A percentile compares a stretch with the other conserved stretches of the same genome.
Evolutionary conservation across 1,140 invertebrate genomes (phyloP).

Genomic region (Bicyclus anynana): DNA sequence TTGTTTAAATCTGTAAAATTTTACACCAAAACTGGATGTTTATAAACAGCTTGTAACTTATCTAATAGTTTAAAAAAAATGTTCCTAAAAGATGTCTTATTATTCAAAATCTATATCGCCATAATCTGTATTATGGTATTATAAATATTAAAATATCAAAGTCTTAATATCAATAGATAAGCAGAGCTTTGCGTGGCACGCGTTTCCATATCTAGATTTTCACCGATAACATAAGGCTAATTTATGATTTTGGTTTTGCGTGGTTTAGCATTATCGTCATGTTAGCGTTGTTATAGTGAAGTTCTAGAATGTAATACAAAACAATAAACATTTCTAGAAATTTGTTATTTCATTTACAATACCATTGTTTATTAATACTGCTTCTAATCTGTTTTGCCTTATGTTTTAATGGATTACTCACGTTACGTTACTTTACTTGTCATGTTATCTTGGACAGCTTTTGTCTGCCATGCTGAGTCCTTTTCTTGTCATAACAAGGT

Average conservation of each 20-base stretch:
- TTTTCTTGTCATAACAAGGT: background rate
- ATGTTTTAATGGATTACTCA: background rate
- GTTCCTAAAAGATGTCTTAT: no score
- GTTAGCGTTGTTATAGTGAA: background rate
- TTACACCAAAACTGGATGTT: no score
- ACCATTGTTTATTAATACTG: no score
- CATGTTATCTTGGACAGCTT: background rate
- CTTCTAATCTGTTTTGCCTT: background rate
- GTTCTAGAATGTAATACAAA: background rate
- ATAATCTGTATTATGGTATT: background rate
- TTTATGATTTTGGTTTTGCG: constrained; percentile 6
- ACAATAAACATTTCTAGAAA: no score
- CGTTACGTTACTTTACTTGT: background rate
- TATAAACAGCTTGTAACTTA: no score
- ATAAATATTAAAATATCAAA: background rate
- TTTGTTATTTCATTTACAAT: no score
- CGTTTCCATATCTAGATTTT: constrained; percentile 39
- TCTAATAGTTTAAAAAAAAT: no score
- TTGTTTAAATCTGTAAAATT: no score
- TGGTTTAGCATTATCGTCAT: background rate
- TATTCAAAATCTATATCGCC: no score
- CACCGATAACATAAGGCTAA: constrained; percentile 57
- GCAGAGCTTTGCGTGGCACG: constrained; percentile 24
- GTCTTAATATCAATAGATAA: constrained; percentile 4
- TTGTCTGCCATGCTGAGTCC: background rate